Evolutionary conservation across 2,888 invertebrate genomes (phyloP), one percentile per base, ranked within the genome.

Genomic region (Andrena trimmerana): DNA sequence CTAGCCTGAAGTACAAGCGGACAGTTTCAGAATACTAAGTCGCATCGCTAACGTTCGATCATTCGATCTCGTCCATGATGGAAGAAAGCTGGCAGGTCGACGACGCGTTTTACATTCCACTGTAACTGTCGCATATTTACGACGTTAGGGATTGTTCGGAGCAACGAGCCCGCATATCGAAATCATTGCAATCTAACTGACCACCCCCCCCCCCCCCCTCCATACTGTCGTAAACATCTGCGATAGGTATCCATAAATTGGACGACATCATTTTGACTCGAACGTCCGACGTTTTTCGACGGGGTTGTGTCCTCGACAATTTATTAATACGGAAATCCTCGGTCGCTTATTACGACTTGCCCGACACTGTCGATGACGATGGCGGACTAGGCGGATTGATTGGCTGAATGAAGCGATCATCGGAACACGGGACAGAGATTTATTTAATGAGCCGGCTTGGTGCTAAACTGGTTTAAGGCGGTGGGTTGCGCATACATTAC

Each of bases 391-490:
- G 52, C 33, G 54, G 50, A 54, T 57, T 63, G 69, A 77, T 70
- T n/a, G 62, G 31, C n/a, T 48, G 76, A 70, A 66, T 70, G 76
- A 84, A 76, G 76, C 77, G 73, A 70, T 79, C 78, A 75, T 83
- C 57, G 20, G 57, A 65, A 71, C 36, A 66, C 54, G 24, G 59
- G 42, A 29, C 36, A 31, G 74, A 78, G 78, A 81, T 83, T 75
- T 77, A 74, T 82, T 83, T 88, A 81, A 83, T 76, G 86, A 83
- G 76, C 60, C 78, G 57, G 48, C 57, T 33, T 27, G 72, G 36
- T 36, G 71, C 36, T 59, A 68, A 81, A 85, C 80, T 81, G 88
- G 87, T 86, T 86, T 73, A 70, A 67, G 42, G 63, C 54, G 59
- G 36, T 29, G 31, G 24, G 24, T n/a, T 75, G 54, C 60, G 72